Percentiles rank a stretch among this genome's conserved stretches.
Conservation (phyloP, 2,797 vertebrate species). For the Tenualosa thibaudeaui region DNA sequence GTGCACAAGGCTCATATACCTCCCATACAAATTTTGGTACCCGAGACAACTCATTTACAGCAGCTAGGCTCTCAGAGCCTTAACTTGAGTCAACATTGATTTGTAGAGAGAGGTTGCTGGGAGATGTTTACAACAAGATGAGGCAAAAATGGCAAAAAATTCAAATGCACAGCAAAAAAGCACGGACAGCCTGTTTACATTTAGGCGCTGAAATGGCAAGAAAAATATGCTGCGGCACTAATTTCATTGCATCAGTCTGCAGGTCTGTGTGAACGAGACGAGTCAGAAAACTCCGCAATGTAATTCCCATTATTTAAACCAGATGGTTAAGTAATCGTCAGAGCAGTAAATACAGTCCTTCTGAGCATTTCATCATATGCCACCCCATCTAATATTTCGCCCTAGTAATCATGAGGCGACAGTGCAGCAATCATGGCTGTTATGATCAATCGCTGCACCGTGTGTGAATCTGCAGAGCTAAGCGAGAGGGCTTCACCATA, state of each 20-base stretch:
- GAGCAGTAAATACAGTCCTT: conserved; percentile 25
- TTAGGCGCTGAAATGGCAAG: background rate
- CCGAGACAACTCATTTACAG: background rate
- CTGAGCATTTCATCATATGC: conserved; percentile 11
- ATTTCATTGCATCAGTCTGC: background rate
- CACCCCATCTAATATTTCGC: conserved; percentile 15
- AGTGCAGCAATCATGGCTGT: conserved; percentile 36
- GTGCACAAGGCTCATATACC: background rate
- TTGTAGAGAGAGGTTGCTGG: background rate
- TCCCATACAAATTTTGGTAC: background rate
- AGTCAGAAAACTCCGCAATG: background rate
- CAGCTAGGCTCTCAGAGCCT: background rate
- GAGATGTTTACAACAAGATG: conserved; percentile 4
- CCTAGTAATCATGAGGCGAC: conserved; percentile 41
- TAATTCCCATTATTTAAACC: conserved; percentile 11
- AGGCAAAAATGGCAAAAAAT: background rate
- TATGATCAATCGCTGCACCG: conserved; percentile 29
- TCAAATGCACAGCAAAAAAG: background rate
- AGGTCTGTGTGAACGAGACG: background rate
- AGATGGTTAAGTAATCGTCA: conserved; percentile 13
- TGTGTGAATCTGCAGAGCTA: conserved; percentile 44
- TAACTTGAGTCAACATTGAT: background rate
- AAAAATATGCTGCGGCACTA: background rate
- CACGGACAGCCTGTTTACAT: background rate
- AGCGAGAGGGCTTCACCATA: conserved; percentile 35